Evolutionary conservation across 1,140 invertebrate species (phyloP).

Genomic region (Euura saliciscinereae): DNA sequence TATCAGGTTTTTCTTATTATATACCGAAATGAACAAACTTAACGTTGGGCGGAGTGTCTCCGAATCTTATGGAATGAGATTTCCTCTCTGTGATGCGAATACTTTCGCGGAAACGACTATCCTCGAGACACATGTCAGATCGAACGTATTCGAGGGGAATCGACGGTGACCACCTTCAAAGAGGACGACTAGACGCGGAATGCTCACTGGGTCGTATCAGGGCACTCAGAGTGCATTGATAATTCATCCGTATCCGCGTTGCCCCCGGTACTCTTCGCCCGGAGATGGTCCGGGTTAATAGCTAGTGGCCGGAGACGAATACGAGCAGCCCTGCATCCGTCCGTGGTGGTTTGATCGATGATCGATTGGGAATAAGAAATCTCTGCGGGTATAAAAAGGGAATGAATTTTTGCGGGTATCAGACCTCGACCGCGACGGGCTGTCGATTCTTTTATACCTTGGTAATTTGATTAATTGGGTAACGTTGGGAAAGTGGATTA

Average conservation of each 20-base stretch:
- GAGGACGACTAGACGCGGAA: not conserved
- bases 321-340: not conserved
- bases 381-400: not conserved
- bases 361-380: not conserved
- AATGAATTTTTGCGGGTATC: not conserved
- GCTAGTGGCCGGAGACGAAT: not conserved
- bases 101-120: no score
- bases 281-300: not conserved
- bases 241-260: not conserved
- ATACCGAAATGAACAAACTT: no score
- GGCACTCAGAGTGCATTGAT: not conserved
- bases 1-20: no score
- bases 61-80: no score
- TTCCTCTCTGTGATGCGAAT: no score
- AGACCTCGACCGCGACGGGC: not conserved
- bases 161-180: not conserved
- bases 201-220: not conserved
- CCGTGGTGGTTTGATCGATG: not conserved
- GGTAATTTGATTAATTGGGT: not conserved
- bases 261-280: not conserved
- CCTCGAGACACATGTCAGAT: no score
- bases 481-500: not conserved
- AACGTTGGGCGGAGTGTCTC: no score
- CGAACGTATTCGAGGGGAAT: no score
- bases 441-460: not conserved